A percentile compares a stretch with the other conserved stretches of the same genome.
phyloP scores from a whole-genome alignment of 2,888 invertebrate genomes.

The Leucania comma region DNA sequence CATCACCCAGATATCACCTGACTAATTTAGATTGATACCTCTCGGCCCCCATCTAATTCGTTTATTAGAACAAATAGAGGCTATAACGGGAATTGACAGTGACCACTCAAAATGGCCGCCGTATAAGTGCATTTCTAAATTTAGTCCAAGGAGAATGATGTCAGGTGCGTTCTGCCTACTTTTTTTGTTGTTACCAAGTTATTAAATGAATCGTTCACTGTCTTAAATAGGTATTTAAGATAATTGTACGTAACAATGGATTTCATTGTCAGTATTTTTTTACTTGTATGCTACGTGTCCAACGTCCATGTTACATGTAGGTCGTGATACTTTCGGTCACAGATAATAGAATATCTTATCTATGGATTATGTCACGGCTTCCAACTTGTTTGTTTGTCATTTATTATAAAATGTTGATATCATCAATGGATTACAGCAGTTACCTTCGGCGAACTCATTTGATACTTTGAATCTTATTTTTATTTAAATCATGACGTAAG shows the following conservation, averaged over 20 bases:
- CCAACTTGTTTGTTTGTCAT: constrained; percentile 32
- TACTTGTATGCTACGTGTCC: constrained; percentile 10
- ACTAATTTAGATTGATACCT: constrained; percentile 74
- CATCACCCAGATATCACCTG: constrained; percentile 79
- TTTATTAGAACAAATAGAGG: constrained; percentile 63
- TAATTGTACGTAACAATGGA: constrained; percentile 43
- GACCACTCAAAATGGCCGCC: constrained; percentile 68
- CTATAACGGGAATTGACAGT: constrained; percentile 71
- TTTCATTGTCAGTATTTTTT: constrained; percentile 14
- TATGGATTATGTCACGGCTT: constrained; percentile 48
- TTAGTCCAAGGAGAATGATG: constrained; percentile 81
- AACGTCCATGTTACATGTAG: constrained; percentile 25
- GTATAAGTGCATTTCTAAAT: constrained; percentile 84
- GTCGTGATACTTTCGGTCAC: constrained; percentile 35
- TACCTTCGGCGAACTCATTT: constrained; percentile 48
- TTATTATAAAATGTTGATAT: constrained; percentile 38
- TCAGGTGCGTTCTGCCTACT: constrained; percentile 69
- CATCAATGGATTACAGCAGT: constrained; percentile 26
- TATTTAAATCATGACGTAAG: constrained; percentile 37
- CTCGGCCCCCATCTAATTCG: constrained; percentile 60
- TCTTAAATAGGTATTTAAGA: constrained; percentile 36
- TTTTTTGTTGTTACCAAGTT: constrained; percentile 51
- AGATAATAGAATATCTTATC: constrained; percentile 51
- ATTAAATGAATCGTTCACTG: constrained; percentile 37
- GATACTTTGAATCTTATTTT: constrained; percentile 22